phyloP scores from a whole-genome alignment of 2,113 vertebrate genomes.

The Epinephelus fuscoguttatus region DNA sequence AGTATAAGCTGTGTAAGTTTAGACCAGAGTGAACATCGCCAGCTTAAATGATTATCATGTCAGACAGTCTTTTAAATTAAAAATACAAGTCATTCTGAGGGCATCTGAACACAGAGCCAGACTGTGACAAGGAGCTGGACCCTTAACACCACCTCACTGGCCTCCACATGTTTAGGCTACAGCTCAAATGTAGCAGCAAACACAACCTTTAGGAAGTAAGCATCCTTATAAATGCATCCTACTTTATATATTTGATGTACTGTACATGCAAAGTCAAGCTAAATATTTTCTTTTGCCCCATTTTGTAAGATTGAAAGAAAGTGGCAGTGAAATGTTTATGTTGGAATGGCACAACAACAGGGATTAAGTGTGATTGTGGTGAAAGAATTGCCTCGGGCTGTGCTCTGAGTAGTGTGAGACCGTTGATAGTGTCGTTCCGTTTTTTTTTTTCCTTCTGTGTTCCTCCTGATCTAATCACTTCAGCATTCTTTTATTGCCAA shows the following conservation, averaged over 20 bases:
- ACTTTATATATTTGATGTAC: background rate
- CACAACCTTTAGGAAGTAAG: background rate
- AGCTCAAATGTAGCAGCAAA: background rate
- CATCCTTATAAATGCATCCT: background rate
- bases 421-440: conserved; percentile 42
- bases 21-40: background rate
- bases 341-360: conserved; percentile 24
- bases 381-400: conserved; percentile 39
- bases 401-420: conserved; percentile 47
- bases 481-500: conserved; percentile 60
- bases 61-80: background rate
- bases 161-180: background rate
- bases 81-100: background rate
- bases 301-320: conserved; percentile 16
- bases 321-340: conserved; percentile 24
- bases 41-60: background rate
- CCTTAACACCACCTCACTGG: background rate
- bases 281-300: background rate
- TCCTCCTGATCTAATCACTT: conserved; percentile 57
- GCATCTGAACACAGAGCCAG: background rate
- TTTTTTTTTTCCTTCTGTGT: conserved; percentile 20
- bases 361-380: conserved; percentile 36
- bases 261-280: background rate
- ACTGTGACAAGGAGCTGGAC: background rate
- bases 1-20: no score